phyloP scores from a whole-genome alignment of 2,888 invertebrate species.

The Biston stratarius region DNA sequence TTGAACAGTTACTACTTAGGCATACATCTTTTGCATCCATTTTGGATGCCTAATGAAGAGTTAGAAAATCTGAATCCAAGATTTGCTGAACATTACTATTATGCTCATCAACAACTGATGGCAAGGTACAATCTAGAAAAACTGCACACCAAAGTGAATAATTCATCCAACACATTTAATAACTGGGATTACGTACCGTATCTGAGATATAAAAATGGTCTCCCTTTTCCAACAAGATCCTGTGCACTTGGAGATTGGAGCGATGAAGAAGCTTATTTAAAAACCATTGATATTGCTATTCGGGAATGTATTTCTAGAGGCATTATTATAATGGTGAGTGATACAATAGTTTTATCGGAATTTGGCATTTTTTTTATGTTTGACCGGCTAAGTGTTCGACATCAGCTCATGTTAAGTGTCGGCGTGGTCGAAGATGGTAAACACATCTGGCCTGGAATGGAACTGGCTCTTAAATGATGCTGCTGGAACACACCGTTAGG shows the following conservation, averaged over 20 bases:
- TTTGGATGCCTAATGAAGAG: constrained; percentile 85
- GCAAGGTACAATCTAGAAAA: constrained; percentile 73
- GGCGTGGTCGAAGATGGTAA: too few species aligned
- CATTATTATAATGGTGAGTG: constrained; percentile 70
- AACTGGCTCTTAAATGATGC: too few species aligned
- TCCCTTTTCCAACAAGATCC: constrained; percentile 72
- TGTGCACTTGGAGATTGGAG: constrained; percentile 57
- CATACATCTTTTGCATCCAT: constrained; percentile 85
- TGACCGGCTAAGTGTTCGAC: too few species aligned
- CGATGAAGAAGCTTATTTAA: constrained; percentile 63
- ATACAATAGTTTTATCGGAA: too few species aligned
- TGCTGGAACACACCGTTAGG: too few species aligned
- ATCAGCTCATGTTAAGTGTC: too few species aligned
- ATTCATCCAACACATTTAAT: constrained; percentile 45
- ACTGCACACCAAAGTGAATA: constrained; percentile 57
- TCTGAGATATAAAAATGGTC: constrained; percentile 73
- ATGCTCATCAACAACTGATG: constrained; percentile 69
- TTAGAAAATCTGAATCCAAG: constrained; percentile 66
- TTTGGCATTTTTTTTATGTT: too few species aligned
- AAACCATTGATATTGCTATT: constrained; percentile 72
- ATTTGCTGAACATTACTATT: constrained; percentile 75
- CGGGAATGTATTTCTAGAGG: constrained; percentile 74
- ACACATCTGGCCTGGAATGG: too few species aligned
- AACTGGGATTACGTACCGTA: constrained; percentile 66
- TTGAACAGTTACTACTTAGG: constrained; percentile 87